Conservation (phyloP, 1,140 invertebrate genomes). For the Atta colombica region DNA sequence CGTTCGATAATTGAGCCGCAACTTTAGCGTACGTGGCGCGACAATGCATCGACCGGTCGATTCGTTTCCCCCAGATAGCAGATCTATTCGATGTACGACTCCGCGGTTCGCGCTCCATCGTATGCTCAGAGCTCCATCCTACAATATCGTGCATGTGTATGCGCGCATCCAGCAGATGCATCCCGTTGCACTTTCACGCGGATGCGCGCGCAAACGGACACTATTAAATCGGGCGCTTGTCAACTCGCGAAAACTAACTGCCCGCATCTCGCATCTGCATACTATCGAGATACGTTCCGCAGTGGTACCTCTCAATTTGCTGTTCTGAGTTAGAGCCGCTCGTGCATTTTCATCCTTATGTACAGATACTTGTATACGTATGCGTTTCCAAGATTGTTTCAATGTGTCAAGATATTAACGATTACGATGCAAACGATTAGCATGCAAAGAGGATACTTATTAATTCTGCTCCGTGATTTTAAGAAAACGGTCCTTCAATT, state of each 20-base stretch:
- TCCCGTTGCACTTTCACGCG: slow-evolving; percentile 55
- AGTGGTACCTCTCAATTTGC: slow-evolving; percentile 57
- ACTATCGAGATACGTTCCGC: slow-evolving; percentile 77
- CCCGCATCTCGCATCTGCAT: slow-evolving; percentile 79
- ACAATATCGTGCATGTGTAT: slow-evolving; percentile 1
- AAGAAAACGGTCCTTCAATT: slow-evolving; percentile 14
- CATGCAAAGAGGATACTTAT: background rate
- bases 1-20: slow-evolving; percentile 80
- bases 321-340: slow-evolving; percentile 29
- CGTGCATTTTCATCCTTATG: background rate
- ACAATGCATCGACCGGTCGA: slow-evolving; percentile 80
- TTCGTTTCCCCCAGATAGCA: slow-evolving; percentile 80
- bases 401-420: slow-evolving; percentile 21
- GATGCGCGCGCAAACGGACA: slow-evolving; percentile 53
- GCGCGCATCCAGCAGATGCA: slow-evolving; percentile 42
- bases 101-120: slow-evolving; percentile 51
- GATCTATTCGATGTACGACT: slow-evolving; percentile 78
- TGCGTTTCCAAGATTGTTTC: slow-evolving; percentile 4
- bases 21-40: slow-evolving; percentile 67
- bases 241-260: slow-evolving; percentile 79
- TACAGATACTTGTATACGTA: background rate
- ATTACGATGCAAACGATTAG: slow-evolving; percentile 9
- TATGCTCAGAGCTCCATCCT: background rate
- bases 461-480: background rate
- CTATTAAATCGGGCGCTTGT: slow-evolving; percentile 79